Percentiles rank a stretch among this genome's conserved stretches.
phyloP scores from a whole-genome alignment of 2,797 vertebrate species.

The Danio kyathit region DNA sequence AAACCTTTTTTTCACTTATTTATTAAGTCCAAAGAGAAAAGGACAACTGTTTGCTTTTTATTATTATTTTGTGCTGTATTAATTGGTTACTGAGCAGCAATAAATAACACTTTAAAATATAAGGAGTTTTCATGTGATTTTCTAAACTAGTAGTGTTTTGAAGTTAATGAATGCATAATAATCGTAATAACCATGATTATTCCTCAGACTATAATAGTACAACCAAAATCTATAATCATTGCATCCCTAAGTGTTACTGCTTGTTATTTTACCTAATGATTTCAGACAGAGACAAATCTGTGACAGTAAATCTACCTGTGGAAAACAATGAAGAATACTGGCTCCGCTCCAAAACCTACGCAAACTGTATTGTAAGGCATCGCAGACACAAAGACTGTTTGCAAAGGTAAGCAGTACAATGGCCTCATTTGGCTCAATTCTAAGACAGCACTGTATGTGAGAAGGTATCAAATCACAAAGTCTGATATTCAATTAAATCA shows the following conservation, averaged over 20 bases:
- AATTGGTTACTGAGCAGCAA: too few relatives aligned
- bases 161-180: too few relatives aligned
- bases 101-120: too few relatives aligned
- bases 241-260: neutral
- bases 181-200: too few relatives aligned
- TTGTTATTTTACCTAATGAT: neutral
- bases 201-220: too few relatives aligned
- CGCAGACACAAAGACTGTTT: neutral
- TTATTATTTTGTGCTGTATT: too few relatives aligned
- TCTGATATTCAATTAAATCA: neutral
- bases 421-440: neutral
- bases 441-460: neutral
- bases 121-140: too few relatives aligned
- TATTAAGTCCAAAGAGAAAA: too few relatives aligned
- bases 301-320: constrained; percentile 7
- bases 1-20: too few relatives aligned
- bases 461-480: neutral
- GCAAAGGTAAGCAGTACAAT: neutral
- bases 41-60: too few relatives aligned
- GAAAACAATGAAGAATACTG: neutral
- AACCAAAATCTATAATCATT: too few relatives aligned
- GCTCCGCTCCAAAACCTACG: neutral
- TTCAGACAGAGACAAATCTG: neutral
- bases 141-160: too few relatives aligned
- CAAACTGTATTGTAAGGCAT: neutral